Base-by-base conservation (phyloP, 2,113 vertebrate species). In the Pedionomus torquatus region DNA sequence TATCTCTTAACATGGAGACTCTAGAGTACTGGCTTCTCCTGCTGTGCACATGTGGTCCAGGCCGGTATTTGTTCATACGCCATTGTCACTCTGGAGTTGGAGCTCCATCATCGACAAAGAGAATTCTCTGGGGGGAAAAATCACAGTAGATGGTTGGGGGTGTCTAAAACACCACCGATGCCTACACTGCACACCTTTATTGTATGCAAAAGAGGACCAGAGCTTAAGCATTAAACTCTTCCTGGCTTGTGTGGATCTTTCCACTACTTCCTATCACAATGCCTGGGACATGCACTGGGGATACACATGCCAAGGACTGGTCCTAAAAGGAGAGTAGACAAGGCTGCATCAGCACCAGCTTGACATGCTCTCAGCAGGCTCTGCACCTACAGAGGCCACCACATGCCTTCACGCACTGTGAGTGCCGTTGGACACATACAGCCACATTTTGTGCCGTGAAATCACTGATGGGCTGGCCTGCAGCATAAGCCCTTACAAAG, bases 401-500 rank as follows among this genome's bases (percentile, higher is more conserved):
- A 39, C 35, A 3, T 12, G 7, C 66, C 17, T 44, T 83, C 54
- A 15, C 6, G 13, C 35, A 2, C 28, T 33, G 10, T 33, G 17
- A 9, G 1, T 54, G 46, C 9, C 0, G 0, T 24, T 74, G 66
- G 52, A 41, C 2, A 4, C 4, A 2, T 8, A 6, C 9, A 65
- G 64, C 4, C 74, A 70, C 61, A 12, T 41, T 54, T 63, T 15
- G 13, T 57, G 43, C 51, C 30, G 2, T 10, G 48, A 75, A 89
- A 25, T 7, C 31, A 19, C 37, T 49, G 52, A 20, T 48, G 1
- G 4, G 1, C 44, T 69, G 58, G 37, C 33, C 83, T 52, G 54
- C 23, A 37, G 61, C 64, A 51, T 74, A 58, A 51, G 49, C 17
- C 17, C 17, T 78, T 7, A n/a, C 17, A 20, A n/a, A 68, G 46